Percentiles rank a stretch among this genome's conserved stretches.
These are phyloP conservation scores for Lucilia sericata DNA, from an alignment of 1,140 invertebrate genomes.

Conservation along the genomic window DNA sequence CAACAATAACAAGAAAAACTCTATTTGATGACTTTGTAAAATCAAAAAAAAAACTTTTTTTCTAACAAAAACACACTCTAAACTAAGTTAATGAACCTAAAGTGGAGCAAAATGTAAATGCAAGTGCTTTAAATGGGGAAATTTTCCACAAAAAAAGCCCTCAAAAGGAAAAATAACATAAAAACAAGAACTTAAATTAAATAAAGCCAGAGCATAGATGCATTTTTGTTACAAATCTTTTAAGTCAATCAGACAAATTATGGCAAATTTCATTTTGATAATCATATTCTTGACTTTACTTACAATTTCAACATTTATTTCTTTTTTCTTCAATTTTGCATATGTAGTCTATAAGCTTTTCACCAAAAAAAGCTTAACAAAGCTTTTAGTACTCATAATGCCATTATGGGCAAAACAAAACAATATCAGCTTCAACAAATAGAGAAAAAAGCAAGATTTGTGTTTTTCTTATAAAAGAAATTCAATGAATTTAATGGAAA, in stretches of 20 bases:
- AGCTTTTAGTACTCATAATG: background rate
- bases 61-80: background rate
- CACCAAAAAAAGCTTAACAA: background rate
- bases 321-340: background rate
- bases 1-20: background rate
- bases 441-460: background rate
- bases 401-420: slow-evolving; percentile 7
- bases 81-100: background rate
- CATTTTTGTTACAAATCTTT: background rate
- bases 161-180: background rate
- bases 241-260: slow-evolving; percentile 36
- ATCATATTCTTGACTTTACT: slow-evolving; percentile 20
- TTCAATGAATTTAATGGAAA: slow-evolving; percentile 42
- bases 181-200: background rate
- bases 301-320: background rate
- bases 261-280: slow-evolving; percentile 41
- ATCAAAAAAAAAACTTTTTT: background rate
- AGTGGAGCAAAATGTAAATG: background rate
- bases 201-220: background rate
- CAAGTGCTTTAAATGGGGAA: background rate
- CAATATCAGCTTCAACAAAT: background rate
- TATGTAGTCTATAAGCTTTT: background rate
- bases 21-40: background rate
- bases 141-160: background rate
- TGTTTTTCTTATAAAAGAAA: background rate